Base-by-base conservation (phyloP, 2,888 invertebrate genomes). In the Drosophila subquinaria region DNA sequence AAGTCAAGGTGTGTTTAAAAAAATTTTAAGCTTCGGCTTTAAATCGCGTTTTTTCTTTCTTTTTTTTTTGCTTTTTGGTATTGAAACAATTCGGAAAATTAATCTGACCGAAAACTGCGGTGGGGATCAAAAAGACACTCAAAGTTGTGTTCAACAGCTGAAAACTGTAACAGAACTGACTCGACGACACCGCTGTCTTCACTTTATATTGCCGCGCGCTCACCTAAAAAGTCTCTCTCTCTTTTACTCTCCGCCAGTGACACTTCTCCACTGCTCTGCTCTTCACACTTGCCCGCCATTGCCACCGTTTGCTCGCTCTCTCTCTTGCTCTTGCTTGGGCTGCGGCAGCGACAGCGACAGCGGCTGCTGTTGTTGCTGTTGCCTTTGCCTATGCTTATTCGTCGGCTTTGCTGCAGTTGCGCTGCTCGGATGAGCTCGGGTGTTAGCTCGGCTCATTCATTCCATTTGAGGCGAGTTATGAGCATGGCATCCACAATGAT, bases 111-210 rank as follows among this genome's bases (percentile, higher is more conserved):
- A 38, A 20, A 20, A 42, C 40, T n/a, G 45, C 42, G 27, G 35
- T 27, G 17, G 17, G 45, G 45, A 45, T 51, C 56, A 50, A 50
- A 30, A 27, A 33, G 47, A 42, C 64, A 57, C 56, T 36, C 20
- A 61, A 83, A 83, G 85, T 89, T 82, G 84, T 91, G 90, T 90
- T 90, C 80, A 87, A 91, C 91, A 91, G 91, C 82, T 84, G 83
- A 89, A 89, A 88, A 92, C 91, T 92, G 92, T 89, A 82, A 89
- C 87, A 89, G 88, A 91, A 92, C 90, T 92, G 86, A 87, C 73
- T 82, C 65, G 74, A 72, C 75, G 70, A 68, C 67, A 73, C 33
- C 43, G 73, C 40, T 68, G 78, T 78, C 81, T 82, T 89, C 81
- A 84, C 81, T 91, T 91, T 91, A 91, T 91, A 91, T 77, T 65